Evolutionary conservation across 2,888 invertebrate genomes (phyloP), one percentile per base, ranked within the genome.

Genomic region (Hofmannophila pseudospretella): DNA sequence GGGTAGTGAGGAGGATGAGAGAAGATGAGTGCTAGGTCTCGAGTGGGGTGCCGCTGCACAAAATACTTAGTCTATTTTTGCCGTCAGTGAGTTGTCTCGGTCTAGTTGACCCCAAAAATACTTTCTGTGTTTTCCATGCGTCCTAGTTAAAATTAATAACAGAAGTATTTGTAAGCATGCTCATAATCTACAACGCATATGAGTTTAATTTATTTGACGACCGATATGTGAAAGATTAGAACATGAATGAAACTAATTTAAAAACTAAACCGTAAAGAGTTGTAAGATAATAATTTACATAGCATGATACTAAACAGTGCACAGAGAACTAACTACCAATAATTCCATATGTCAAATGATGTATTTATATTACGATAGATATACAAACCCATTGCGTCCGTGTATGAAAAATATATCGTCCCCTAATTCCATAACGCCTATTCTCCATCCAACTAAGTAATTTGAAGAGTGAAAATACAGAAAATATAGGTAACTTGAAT

Each of bases 361-460:
- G 34, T 42, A 45, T 44, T 37, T 44, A 42, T 26, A 44, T 38
- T 41, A 46, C 34, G 44, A 45, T 57, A 55, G 47, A 37, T 49
- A 75, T 82, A 82, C 80, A 66, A 82, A 84, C 82, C 80, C 77
- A 48, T 58, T 74, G 62, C 69, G 64, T 76, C 75, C 78, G 58
- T 75, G 59, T 51, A 70, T 65, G 63, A 67, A 69, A 76, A 68
- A 76, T 60, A 71, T 65, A 66, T 78, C 79, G 51, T 80, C 77
- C 37, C 68, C 79, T 76, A 80, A 68, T 66, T 81, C 81, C 84
- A 85, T 84, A 59, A 66, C 69, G 58, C 64, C 67, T 65, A 67
- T 54, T 60, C 54, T 60, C 64, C 68, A 65, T 68, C 56, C 65
- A 66, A 60, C 54, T 56, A 54, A 49, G 45, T 28, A 28, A 28